phyloP scores from a whole-genome alignment of 2,888 invertebrate genomes.

The Yponomeuta sedellus region DNA sequence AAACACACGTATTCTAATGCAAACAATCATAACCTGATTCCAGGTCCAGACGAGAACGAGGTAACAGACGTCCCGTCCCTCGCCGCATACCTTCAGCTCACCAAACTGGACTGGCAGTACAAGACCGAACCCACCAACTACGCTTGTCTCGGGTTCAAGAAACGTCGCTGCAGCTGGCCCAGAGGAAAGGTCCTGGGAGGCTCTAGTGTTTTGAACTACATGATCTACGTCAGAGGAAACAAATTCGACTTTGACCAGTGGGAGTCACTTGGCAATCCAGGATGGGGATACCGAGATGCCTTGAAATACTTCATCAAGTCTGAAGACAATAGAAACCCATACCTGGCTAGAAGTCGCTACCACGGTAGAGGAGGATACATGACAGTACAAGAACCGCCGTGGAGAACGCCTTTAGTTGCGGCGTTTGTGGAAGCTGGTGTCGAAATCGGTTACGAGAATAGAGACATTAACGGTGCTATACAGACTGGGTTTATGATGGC shows the following conservation, averaged over 20 bases:
- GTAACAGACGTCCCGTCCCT: slow-evolving; percentile 91
- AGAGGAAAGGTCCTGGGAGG: slow-evolving; percentile 94
- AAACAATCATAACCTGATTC: slow-evolving; percentile 27
- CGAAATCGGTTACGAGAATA: slow-evolving; percentile 88
- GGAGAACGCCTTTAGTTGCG: slow-evolving; percentile 87
- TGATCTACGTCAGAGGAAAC: slow-evolving; percentile 93
- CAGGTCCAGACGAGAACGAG: slow-evolving; percentile 91
- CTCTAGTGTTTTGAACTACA: slow-evolving; percentile 90
- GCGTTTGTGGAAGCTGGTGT: slow-evolving; percentile 89
- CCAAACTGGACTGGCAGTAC: slow-evolving; percentile 92
- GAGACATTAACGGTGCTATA: slow-evolving; percentile 87
- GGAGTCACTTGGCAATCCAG: slow-evolving; percentile 90
- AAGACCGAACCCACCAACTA: slow-evolving; percentile 89
- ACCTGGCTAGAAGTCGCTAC: slow-evolving; percentile 81
- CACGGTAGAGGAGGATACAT: slow-evolving; percentile 84
- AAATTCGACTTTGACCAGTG: slow-evolving; percentile 91
- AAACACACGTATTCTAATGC: neutral
- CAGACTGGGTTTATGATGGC: slow-evolving; percentile 90
- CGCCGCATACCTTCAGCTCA: slow-evolving; percentile 90
- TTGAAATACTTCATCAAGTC: slow-evolving; percentile 93
- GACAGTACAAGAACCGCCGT: slow-evolving; percentile 89
- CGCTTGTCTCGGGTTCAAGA: slow-evolving; percentile 89
- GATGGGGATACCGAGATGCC: slow-evolving; percentile 91
- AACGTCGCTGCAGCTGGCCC: slow-evolving; percentile 90
- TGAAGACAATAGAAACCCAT: slow-evolving; percentile 92